These are phyloP conservation scores for Pogoniulus pusillus DNA, from an alignment of 2,797 vertebrate species.

Conservation along the genomic window DNA sequence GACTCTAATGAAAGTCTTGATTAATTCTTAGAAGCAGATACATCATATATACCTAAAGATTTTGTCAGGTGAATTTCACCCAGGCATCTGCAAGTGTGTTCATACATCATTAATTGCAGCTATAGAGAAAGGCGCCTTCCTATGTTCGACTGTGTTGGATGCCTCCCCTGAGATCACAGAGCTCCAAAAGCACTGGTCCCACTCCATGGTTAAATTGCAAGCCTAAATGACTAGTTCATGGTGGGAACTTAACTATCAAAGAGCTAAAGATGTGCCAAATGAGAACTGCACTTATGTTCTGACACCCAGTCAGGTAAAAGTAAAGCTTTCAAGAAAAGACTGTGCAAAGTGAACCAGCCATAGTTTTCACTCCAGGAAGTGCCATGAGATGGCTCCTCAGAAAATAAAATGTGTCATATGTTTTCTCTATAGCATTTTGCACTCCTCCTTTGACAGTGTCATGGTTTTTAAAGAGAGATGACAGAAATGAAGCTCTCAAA, in stretches of 20 bases:
- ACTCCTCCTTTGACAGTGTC: neutral
- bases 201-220: neutral
- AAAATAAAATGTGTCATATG: neutral
- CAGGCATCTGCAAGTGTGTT: neutral
- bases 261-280: fast-evolving
- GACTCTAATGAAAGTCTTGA: neutral
- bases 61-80: neutral
- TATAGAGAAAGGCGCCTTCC: neutral
- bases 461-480: too few relatives aligned
- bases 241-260: neutral
- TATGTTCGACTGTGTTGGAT: neutral
- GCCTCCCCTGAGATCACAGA: neutral
- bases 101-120: neutral
- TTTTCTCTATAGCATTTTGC: neutral
- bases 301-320: neutral
- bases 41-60: neutral
- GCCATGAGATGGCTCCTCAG: neutral
- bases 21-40: neutral
- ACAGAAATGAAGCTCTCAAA: too few relatives aligned
- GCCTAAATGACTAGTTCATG: neutral
- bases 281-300: neutral
- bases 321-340: neutral
- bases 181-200: neutral
- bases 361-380: neutral
- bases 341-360: neutral